These are phyloP conservation scores for Macropis europaea DNA, from an alignment of 2,888 invertebrate species.

Conservation along the genomic window DNA sequence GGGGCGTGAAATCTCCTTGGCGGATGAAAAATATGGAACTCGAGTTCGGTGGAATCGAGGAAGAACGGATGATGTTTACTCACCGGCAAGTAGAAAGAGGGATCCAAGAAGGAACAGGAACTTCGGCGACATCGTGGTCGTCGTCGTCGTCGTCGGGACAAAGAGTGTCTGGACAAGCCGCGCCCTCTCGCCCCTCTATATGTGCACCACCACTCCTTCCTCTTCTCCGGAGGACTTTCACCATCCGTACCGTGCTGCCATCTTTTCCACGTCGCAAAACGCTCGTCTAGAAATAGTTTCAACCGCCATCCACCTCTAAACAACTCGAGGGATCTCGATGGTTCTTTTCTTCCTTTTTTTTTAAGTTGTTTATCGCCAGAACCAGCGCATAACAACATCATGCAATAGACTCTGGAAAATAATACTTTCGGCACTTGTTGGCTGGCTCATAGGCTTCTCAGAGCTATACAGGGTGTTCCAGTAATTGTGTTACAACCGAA, in stretches of 20 bases:
- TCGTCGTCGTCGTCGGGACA: slow-evolving; percentile 71
- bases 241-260: slow-evolving; percentile 77
- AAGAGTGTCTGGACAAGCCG: slow-evolving; percentile 79
- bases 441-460: too few species aligned
- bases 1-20: too few species aligned
- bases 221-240: slow-evolving; percentile 74
- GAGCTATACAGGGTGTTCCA: too few species aligned
- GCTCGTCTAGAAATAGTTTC: neutral
- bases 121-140: slow-evolving; percentile 75
- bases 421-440: too few species aligned
- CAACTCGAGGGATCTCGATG: too few species aligned
- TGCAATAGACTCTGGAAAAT: too few species aligned
- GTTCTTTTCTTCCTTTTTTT: too few species aligned
- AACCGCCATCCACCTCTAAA: too few species aligned
- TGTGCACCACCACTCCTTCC: slow-evolving; percentile 77
- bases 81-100: slow-evolving; percentile 74
- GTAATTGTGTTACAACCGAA: too few species aligned
- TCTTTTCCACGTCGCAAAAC: slow-evolving; percentile 47
- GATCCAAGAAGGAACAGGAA: slow-evolving; percentile 74
- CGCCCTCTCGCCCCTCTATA: slow-evolving; percentile 80
- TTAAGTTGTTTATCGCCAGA: too few species aligned
- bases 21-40: too few species aligned
- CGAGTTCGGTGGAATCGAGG: neutral
- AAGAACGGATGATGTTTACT: slow-evolving; percentile 58
- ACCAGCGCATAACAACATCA: too few species aligned